Conservation (phyloP, 2,797 vertebrate species). For the Mus spretus region DNA sequence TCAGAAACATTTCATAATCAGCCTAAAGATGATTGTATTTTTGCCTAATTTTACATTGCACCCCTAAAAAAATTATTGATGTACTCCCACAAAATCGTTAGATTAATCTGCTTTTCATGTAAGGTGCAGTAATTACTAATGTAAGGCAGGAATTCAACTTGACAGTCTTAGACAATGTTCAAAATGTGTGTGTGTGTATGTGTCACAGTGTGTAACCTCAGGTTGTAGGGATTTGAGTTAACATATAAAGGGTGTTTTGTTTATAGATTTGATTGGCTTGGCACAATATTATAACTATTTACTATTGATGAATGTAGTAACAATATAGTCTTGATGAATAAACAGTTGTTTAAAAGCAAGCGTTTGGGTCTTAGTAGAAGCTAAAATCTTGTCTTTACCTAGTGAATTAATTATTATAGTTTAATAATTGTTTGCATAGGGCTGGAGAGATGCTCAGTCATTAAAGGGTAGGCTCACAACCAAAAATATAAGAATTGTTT, state of each 20-base stretch:
- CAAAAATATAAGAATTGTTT: not conserved
- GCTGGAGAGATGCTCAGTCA: too few species aligned
- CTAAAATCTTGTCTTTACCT: not conserved
- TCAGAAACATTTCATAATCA: constrained; percentile 7
- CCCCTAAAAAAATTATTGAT: not conserved
- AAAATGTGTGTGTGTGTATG: not conserved
- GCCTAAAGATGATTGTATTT: not conserved
- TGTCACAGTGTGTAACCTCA: not conserved
- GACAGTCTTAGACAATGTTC: not conserved
- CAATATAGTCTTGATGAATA: not conserved
- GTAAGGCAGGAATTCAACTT: not conserved
- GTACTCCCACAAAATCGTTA: not conserved
- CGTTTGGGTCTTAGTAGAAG: not conserved
- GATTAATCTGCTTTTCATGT: not conserved
- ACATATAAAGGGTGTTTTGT: not conserved
- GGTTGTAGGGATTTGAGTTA: not conserved
- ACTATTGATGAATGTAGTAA: not conserved
- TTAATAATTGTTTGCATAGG: not conserved
- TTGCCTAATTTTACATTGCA: not conserved
- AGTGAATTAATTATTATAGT: not conserved
- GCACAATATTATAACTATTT: not conserved
- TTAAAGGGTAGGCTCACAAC: too few species aligned
- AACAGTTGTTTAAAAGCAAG: constrained; percentile 6
- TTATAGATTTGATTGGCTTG: not conserved
- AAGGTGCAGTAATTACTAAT: not conserved